phyloP scores from a whole-genome alignment of 2,797 vertebrate species.

The Agapornis canus region DNA sequence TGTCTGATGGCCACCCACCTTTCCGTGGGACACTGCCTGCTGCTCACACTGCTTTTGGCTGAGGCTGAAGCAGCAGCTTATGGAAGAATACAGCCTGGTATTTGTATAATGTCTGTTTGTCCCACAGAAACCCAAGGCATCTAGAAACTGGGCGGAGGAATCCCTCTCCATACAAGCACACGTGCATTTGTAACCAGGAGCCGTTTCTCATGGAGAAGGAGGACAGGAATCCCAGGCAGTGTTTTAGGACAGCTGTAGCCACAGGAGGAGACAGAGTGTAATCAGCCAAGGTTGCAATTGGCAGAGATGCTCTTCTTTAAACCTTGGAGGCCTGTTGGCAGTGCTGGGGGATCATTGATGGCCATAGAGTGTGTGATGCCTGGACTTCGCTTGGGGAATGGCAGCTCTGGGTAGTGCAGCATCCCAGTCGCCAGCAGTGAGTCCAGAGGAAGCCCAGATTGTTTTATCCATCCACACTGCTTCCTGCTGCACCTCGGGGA shows the following conservation, averaged over 20 bases:
- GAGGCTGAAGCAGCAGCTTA: not conserved
- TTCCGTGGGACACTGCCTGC: not conserved
- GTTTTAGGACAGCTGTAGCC: not conserved
- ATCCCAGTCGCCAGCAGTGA: not conserved
- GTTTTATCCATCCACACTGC: not conserved
- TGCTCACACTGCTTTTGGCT: conserved; percentile 2
- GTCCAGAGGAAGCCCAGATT: not conserved
- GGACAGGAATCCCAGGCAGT: not conserved
- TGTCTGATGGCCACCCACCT: not conserved
- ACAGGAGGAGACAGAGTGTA: not conserved
- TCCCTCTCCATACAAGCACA: not conserved
- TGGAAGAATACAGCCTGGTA: not conserved
- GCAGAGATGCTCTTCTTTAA: not conserved
- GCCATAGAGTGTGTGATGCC: not conserved
- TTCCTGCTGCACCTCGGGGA: not conserved
- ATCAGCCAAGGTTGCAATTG: not conserved
- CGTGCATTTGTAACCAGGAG: not conserved
- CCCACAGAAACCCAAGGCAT: not conserved
- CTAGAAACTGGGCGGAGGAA: not conserved
- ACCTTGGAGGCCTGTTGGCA: not conserved
- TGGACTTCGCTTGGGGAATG: not conserved
- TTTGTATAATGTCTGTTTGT: not conserved
- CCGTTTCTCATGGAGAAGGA: not conserved
- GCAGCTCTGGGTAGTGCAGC: not conserved
- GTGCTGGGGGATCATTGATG: not conserved